These are phyloP conservation scores for Listrodromus nycthemerus DNA, from an alignment of 2,888 invertebrate genomes.

Conservation along the genomic window DNA sequence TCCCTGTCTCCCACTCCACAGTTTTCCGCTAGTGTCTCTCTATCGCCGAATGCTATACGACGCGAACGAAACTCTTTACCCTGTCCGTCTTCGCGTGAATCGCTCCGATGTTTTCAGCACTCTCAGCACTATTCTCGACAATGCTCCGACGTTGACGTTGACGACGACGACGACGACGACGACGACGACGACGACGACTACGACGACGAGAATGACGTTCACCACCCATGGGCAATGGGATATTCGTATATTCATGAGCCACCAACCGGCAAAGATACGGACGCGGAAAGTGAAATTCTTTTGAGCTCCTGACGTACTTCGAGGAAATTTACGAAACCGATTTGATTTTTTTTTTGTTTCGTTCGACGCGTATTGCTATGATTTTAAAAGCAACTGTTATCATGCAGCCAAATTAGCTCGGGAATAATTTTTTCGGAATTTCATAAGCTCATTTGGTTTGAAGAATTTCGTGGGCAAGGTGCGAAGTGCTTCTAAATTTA, in stretches of 20 bases:
- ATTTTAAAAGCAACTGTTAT: neutral
- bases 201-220: constrained; percentile 28
- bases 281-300: constrained; percentile 6
- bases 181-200: constrained; percentile 34
- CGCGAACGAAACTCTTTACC: constrained; percentile 39
- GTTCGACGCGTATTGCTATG: neutral
- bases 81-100: constrained; percentile 20
- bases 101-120: constrained; percentile 71
- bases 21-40: constrained; percentile 20
- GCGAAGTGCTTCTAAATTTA: neutral
- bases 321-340: neutral
- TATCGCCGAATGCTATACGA: constrained; percentile 35
- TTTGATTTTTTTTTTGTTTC: neutral
- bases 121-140: constrained; percentile 70
- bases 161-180: too few relatives aligned
- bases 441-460: neutral
- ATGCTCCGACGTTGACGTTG: constrained; percentile 28
- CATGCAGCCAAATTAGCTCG: neutral
- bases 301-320: neutral
- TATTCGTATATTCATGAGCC: constrained; percentile 9
- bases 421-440: neutral
- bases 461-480: neutral
- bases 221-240: neutral
- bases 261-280: constrained; percentile 10
- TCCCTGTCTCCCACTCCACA: constrained; percentile 1